Evolutionary conservation across 2,113 vertebrate genomes (phyloP), one percentile per base, ranked within the genome.

Genomic region (Notiomystis cincta): DNA sequence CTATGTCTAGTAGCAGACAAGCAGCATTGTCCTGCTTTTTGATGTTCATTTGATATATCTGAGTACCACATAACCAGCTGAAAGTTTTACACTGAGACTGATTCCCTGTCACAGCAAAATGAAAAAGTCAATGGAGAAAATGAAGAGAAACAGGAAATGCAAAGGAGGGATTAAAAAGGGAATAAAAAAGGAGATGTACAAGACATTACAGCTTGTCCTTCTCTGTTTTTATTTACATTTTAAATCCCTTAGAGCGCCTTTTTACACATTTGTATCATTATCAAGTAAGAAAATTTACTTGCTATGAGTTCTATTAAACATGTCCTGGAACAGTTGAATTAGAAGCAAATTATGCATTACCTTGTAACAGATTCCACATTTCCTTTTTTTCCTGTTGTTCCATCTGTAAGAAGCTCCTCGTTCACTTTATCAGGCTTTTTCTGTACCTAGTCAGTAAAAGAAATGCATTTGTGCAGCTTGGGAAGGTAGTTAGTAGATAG

Each of bases 401-500:
- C 96, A 67, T 98, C 97, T 31, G 56, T 93, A 88, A 98, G 97
- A 54, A 98, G 95, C 82, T 98, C 98, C 96, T 98, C 98, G 77
- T 97, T 93, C 44, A 97, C 66, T 98, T 97, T 98, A 91, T 96
- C 96, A 45, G 97, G 70, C 56, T 97, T 98, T 91, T 98, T 98
- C 82, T 97, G 95, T 23, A 98, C 98, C 98, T 98, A 95, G 64
- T 75, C 15, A 96, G 87, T 67, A 93, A 51, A 78, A 67, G 10
- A 91, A 96, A 96, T 71, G 31, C 20, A 60, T 79, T 54, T 64
- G 61, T 50, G 65, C 57, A 84, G 92, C 57, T 60, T 76, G 35
- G 23, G 10, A 90, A 45, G 23, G 87, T 65, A 72, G 37, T 1
- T 87, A 72, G 37, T 1, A 84, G 40, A 33, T 37, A 93, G 62